Evolutionary conservation across 2,888 invertebrate genomes (phyloP).

Genomic region (Dryomyza anilis): DNA sequence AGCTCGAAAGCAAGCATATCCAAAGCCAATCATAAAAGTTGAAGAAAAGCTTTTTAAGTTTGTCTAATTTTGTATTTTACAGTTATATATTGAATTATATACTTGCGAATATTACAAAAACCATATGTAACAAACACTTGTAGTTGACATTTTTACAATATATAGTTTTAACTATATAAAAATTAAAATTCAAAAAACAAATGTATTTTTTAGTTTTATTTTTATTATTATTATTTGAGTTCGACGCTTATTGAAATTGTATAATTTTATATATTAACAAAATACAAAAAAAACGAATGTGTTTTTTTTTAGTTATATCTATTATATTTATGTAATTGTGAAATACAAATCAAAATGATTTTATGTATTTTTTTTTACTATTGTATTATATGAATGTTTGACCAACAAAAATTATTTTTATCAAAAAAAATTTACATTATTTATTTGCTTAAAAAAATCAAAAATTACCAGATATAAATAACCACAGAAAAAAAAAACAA

Average conservation of each 20-base stretch:
- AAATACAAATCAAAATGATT: background rate
- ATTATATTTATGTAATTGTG: constrained; percentile 10
- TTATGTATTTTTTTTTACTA: constrained; percentile 9
- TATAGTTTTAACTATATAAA: too few relatives aligned
- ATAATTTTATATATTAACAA: background rate
- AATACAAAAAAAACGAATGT: constrained; percentile 10
- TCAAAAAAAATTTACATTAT: constrained; percentile 1
- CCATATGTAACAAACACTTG: background rate
- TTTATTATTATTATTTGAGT: too few relatives aligned
- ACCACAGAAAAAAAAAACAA: background rate
- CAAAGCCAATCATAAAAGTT: background rate
- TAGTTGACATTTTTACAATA: too few relatives aligned
- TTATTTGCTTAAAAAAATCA: constrained; percentile 8
- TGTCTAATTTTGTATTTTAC: background rate
- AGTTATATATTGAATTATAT: constrained; percentile 14
- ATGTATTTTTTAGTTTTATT: too few relatives aligned
- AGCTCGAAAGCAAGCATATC: background rate
- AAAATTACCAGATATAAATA: background rate
- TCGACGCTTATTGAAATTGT: constrained; percentile 16
- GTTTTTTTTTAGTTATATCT: background rate
- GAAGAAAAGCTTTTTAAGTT: background rate
- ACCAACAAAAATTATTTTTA: background rate
- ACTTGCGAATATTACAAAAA: background rate
- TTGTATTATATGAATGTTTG: constrained; percentile 12
- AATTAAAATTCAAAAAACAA: too few relatives aligned